Base-by-base conservation (phyloP, 2,113 vertebrate species). In the Ictidomys tridecemlineatus region DNA sequence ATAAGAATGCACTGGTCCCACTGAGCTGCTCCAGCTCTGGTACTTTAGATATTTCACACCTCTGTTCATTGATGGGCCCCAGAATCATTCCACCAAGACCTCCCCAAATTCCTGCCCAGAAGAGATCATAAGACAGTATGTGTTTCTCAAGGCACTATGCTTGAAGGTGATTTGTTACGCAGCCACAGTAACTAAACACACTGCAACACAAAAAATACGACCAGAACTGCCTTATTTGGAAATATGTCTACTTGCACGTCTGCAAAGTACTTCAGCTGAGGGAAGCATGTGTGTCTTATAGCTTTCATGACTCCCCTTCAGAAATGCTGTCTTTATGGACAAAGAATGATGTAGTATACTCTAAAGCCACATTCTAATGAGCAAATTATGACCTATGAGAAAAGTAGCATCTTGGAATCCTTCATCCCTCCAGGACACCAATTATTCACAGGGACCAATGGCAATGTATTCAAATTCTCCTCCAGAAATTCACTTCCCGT, bases 231-330 rank as follows among this genome's bases (percentile, higher is more conserved):
- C 84, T 93, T 89, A 80, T 70, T 74, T 65, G 63, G 65, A 94
- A 87, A 94, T 82, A 84, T 18, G 42, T 92, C 39, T 84, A 79
- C 61, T 45, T 51, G 16, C 0, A 42, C 39, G 86, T 93, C 58
- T 11, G 8, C 48, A 63, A 84, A 94, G 65, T 45, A 45, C 74
- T 82, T 78, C 79, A 92, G 77, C n/a, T 93, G 74, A 72, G 32
- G 82, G 58, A 80, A 74, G 78, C 84, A 87, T 69, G 91, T 89
- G 32, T 73, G 42, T 70, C 94, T 92, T 92, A 80, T 56, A 91
- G 90, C 32, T n/a, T 89, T 16, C 67, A 85, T 96, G 69, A 96
- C 87, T 94, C 93, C 72, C n/a, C 61, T 78, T 93, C 95, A 91
- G 53, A 97, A 45, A 78, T 7, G 45, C 56, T 93, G 42, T 86